Base-by-base conservation (phyloP, 2,113 vertebrate genomes). In the Mohoua ochrocephala region DNA sequence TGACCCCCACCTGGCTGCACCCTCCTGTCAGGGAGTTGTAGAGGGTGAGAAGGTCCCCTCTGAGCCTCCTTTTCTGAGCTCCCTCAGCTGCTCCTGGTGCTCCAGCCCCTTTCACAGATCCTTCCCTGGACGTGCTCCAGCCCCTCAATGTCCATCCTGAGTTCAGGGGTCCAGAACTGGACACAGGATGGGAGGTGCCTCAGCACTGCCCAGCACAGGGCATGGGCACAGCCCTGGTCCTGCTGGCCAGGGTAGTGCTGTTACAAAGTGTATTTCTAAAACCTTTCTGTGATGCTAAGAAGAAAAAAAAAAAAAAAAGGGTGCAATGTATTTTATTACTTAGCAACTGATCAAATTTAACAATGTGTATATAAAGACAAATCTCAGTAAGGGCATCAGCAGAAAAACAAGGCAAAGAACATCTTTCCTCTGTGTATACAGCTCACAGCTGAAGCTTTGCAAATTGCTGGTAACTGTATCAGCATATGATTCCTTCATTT, bases 381-480 rank as follows among this genome's bases (percentile, higher is more conserved):
- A 61, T 78, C 69, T 84, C 39, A 37, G 50, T 45, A 39, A 91
- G 37, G 61, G 59, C n/a, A 84, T 70, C 45, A 75, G 77, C 56
- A 89, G 69, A 84, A 82, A 85, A 92, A 52, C 61, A 84, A 77
- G 27, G 35, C 54, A 59, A 75, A 75, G 74, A 84, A 75, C 56
- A 37, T 57, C 19, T 71, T 87, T 86, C 54, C 39, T 89, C n/a
- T 22, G 44, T 67, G 35, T 68, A 30, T 60, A 24, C 23, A 78
- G 69, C 69, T 92, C 60, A 31, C 41, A 78, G 60, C 54, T 84
- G 60, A 95, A 81, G 75, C 71, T 91, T 75, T 89, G 39, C 52
- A 82, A 96, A 95, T 91, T 88, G n/a, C 74, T 92, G 87, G 41
- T 78, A 78, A 74, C 69, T 92, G 42, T 74, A 67, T 81, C 65